These are phyloP conservation scores for Drosophila nr. medialis DNA, from an alignment of 2,888 invertebrate species.

Conservation along the genomic window DNA sequence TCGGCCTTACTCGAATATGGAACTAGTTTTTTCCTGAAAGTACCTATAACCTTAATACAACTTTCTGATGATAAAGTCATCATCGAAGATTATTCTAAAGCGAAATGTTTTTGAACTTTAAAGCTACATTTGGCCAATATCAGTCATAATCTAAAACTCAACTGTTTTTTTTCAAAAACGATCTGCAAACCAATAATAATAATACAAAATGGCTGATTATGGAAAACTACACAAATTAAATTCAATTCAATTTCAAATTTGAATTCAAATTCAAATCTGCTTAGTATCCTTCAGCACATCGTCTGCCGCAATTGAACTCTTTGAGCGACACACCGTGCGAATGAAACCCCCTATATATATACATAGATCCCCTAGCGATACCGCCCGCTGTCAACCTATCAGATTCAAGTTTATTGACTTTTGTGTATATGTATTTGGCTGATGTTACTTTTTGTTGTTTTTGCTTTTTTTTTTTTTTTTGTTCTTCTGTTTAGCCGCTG, in stretches of 20 bases:
- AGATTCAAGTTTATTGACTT: slow-evolving; percentile 74
- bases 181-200: background rate
- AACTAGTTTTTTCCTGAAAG: background rate
- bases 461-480: slow-evolving; percentile 17
- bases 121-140: background rate
- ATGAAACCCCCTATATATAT: slow-evolving; percentile 24
- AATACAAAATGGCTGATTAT: no score
- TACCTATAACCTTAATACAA: no score
- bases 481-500: slow-evolving; percentile 66
- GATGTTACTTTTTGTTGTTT: slow-evolving; percentile 68
- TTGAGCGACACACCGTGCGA: background rate
- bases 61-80: background rate
- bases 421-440: slow-evolving; percentile 70
- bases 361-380: slow-evolving; percentile 27
- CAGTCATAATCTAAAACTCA: background rate
- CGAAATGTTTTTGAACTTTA: background rate
- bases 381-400: slow-evolving; percentile 61
- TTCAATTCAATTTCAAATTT: no score
- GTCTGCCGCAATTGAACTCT: background rate
- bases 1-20: background rate
- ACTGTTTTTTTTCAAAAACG: background rate
- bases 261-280: no score
- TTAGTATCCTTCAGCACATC: slow-evolving; percentile 5
- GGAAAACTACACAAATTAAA: background rate
- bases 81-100: background rate